phyloP scores from a whole-genome alignment of 1,140 invertebrate genomes.

The Chlorops oryzae region DNA sequence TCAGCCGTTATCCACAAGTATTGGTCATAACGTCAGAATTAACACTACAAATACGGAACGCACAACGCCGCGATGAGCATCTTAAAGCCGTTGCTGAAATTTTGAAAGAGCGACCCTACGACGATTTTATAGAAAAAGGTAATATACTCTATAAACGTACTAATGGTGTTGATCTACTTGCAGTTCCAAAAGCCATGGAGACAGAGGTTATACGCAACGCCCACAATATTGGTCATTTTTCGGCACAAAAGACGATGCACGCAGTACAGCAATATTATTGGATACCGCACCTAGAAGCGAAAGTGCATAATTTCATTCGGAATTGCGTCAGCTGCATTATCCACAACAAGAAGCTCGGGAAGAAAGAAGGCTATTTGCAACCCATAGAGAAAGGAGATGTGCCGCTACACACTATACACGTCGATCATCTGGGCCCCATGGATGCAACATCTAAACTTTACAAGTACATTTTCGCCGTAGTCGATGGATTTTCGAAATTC shows the following conservation, averaged over 20 bases:
- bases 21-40: conserved; percentile 2
- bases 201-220: conserved; percentile 29
- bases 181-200: conserved; percentile 31
- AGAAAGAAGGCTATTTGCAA: conserved; percentile 40
- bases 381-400: conserved; percentile 29
- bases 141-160: conserved; percentile 25
- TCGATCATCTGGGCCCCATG: conserved; percentile 24
- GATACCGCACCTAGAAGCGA: conserved; percentile 35
- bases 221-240: conserved; percentile 44
- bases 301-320: conserved; percentile 30
- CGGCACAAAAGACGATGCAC: conserved; percentile 39
- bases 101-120: conserved; percentile 1
- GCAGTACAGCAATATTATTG: conserved; percentile 42
- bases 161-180: conserved; percentile 21
- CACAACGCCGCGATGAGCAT: conserved; percentile 16
- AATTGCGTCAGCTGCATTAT: conserved; percentile 41
- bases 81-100: neutral
- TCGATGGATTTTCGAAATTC: conserved; percentile 29
- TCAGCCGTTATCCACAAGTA: conserved; percentile 24
- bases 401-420: conserved; percentile 23
- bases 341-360: conserved; percentile 32
- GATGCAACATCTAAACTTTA: conserved; percentile 29
- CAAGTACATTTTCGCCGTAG: conserved; percentile 29
- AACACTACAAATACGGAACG: conserved; percentile 10
- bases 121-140: conserved; percentile 18